Percentiles rank a stretch among this genome's conserved stretches.
These are phyloP conservation scores for Labeo rohita DNA, from an alignment of 2,113 vertebrate genomes.

Conservation along the genomic window DNA sequence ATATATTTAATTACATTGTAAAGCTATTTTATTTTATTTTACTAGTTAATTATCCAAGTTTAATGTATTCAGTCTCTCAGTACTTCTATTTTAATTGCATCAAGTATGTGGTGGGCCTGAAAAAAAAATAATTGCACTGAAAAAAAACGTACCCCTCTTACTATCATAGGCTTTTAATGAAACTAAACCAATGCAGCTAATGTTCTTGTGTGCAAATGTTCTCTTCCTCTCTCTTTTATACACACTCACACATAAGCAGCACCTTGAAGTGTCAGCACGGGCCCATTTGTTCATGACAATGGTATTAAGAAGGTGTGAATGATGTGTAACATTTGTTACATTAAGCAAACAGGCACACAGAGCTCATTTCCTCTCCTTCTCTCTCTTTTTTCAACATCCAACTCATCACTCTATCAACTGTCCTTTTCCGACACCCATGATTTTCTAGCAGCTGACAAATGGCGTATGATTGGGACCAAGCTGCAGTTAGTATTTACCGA, in stretches of 20 bases:
- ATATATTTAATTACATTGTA: no score
- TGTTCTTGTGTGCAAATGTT: constrained; percentile 34
- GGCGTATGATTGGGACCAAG: constrained; percentile 19
- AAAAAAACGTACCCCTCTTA: neutral
- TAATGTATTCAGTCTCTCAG: neutral
- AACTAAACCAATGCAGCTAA: constrained; percentile 29
- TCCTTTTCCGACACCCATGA: constrained; percentile 7
- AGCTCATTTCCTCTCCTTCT: constrained; percentile 37
- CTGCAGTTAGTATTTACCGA: constrained; percentile 12
- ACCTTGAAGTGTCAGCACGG: constrained; percentile 56
- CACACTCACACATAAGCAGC: constrained; percentile 32
- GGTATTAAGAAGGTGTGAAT: constrained; percentile 70
- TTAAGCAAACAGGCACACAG: constrained; percentile 61
- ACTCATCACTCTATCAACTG: constrained; percentile 28
- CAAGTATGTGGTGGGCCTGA: neutral
- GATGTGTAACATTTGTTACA: constrained; percentile 73
- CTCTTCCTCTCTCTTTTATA: neutral
- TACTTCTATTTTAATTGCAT: neutral
- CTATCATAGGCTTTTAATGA: neutral
- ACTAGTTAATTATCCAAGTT: neutral
- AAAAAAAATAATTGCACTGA: no score
- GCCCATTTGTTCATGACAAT: constrained; percentile 73
- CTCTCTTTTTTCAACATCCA: constrained; percentile 24
- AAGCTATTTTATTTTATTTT: no score
- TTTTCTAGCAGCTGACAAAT: constrained; percentile 47